Conservation (phyloP, 2,888 invertebrate species). For the Lochmaea capreae region DNA sequence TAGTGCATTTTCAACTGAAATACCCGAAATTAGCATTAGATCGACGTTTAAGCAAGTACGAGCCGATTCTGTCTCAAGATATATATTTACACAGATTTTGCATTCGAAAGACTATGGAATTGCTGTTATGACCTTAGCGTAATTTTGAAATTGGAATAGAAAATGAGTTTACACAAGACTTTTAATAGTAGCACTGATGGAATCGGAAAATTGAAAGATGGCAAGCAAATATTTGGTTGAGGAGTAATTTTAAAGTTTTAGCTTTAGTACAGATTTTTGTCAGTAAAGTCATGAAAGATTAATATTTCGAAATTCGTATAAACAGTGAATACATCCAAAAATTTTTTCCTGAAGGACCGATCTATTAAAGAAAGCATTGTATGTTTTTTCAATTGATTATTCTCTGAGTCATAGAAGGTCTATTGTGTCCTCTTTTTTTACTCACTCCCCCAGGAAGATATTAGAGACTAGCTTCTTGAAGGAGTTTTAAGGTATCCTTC, state of each 20-base stretch:
- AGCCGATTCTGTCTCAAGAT: not conserved
- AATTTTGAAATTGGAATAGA: slow-evolving; percentile 22
- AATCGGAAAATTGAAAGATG: slow-evolving; percentile 24
- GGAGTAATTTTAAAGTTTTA: slow-evolving; percentile 15
- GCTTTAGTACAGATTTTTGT: slow-evolving; percentile 9
- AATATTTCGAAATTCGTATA: no score
- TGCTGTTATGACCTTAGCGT: slow-evolving; percentile 9
- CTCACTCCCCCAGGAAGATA: no score
- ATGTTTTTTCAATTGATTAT: no score
- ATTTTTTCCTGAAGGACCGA: no score
- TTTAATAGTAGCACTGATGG: slow-evolving; percentile 1
- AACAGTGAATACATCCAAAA: no score
- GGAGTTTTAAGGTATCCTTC: no score
- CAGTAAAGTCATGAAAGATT: not conserved
- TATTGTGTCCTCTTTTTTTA: no score
- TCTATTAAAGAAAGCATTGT: no score
- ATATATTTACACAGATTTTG: not conserved
- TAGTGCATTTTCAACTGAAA: no score
- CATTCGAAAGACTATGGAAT: slow-evolving; percentile 9
- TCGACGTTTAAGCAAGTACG: no score
- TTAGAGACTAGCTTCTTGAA: no score
- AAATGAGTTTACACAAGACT: slow-evolving; percentile 21
- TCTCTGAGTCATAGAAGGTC: no score
- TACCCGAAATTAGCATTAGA: not conserved
- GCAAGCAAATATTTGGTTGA: slow-evolving; percentile 18